Percentiles rank a stretch among this genome's conserved stretches.
phyloP scores from a whole-genome alignment of 2,113 vertebrate species.

The Rutilus rutilus region DNA sequence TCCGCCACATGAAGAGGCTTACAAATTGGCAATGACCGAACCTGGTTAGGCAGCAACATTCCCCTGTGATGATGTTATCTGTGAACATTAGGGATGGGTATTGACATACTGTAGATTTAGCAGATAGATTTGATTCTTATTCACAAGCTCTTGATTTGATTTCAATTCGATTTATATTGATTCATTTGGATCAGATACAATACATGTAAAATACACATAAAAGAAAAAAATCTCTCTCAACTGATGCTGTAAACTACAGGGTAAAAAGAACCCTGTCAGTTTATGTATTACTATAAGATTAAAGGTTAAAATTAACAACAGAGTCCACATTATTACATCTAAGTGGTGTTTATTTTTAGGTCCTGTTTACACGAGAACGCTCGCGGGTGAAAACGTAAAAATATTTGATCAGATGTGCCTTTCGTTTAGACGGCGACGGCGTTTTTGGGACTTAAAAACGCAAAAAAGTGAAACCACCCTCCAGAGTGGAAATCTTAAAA shows the following conservation, averaged over 20 bases:
- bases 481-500: no score
- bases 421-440: no score
- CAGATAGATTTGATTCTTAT: background rate
- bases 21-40: background rate
- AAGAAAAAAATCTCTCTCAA: background rate
- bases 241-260: background rate
- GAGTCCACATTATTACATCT: no score
- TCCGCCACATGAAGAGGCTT: slow-evolving; percentile 1
- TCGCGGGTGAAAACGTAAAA: no score
- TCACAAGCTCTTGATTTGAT: background rate
- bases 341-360: no score
- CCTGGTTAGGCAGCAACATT: background rate
- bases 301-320: no score
- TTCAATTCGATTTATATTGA: background rate
- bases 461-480: no score
- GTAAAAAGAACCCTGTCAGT: no score
- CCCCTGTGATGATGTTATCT: background rate
- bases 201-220: background rate
- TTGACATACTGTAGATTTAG: background rate
- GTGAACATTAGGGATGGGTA: background rate
- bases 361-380: no score
- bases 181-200: background rate
- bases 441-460: no score
- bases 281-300: no score
- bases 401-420: no score